Base-by-base conservation (phyloP, 2,113 vertebrate genomes). In the Petaurus breviceps region DNA sequence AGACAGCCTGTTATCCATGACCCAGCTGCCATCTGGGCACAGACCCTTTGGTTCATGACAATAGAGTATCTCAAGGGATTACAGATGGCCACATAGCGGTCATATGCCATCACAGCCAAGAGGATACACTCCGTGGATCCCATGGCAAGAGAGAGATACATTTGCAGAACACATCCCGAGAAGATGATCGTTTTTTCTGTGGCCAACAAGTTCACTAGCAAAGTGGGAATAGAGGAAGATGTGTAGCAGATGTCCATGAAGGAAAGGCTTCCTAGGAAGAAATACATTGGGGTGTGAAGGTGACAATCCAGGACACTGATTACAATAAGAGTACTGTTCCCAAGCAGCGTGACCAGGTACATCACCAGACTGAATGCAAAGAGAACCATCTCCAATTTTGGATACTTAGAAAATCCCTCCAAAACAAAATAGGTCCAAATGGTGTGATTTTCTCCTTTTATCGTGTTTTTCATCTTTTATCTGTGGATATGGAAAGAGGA, bases 241-340 rank as follows among this genome's bases (percentile, higher is more conserved):
- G 97, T 98, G 50, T 98, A 98, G 46, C 98, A 98, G 46, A 98
- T 97, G 77, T 98, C 98, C 97, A 98, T 89, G 93, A 97, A 96
- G 43, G 98, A 97, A 47, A 98, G 97, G 89, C 98, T 98, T 19
- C 98, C 95, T 1, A 98, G 97, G 54, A 98, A 98, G 19, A 97
- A 97, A 93, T 97, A 98, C 97, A 98, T 98, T n/a, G 98, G 98
- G 6, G 92, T 98, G 16, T 95, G 96, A 43, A 98, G 98, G 46
- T 0, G 37, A 23, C 91, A 61, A 5, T 98, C 96, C 54, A 95
- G 7, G 24, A 96, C 1, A 19, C 89, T 96, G 93, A 98, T 95
- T 57, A 97, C 95, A 93, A 98, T 97, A n/a, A 98, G 96, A 61
- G 92, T 91, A 94, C 96, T 93, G 0, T 98, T 98, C 8, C 96